These are phyloP conservation scores for Pheucticus melanocephalus DNA, from an alignment of 2,113 vertebrate genomes.

Conservation along the genomic window DNA sequence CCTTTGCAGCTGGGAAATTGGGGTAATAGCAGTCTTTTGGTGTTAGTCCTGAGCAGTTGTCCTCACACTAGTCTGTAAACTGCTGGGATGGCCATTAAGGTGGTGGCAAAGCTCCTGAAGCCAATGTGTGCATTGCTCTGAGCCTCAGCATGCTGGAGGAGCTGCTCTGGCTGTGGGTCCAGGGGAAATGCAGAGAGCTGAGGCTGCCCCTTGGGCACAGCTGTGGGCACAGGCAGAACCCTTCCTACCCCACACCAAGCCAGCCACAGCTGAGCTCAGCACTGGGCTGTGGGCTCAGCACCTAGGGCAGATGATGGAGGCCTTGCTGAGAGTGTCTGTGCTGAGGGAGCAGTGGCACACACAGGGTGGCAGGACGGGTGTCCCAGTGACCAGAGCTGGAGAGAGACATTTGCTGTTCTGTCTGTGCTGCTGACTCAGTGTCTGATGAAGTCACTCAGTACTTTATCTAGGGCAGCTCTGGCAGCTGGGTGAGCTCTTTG, in stretches of 20 bases:
- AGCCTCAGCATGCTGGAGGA: accelerated
- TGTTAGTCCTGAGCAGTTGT: background rate
- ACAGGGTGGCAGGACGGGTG: background rate
- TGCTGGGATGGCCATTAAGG: background rate
- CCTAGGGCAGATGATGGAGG: background rate
- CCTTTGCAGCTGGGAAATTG: background rate
- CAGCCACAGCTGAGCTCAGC: background rate
- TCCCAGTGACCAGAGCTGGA: background rate
- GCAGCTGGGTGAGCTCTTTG: background rate
- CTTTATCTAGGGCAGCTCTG: background rate
- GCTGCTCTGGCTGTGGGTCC: background rate
- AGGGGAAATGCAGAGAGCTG: background rate
- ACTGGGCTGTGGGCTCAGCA: background rate
- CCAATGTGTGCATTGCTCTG: background rate
- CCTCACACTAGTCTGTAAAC: background rate
- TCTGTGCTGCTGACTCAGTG: conserved; percentile 13
- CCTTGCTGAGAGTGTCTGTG: background rate
- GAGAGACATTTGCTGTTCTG: background rate
- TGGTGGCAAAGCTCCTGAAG: background rate
- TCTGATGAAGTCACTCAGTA: accelerated
- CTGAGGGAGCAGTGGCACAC: background rate
- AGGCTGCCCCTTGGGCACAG: background rate
- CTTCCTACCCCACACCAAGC: background rate
- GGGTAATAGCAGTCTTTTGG: background rate
- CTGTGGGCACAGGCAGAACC: background rate